phyloP scores from a whole-genome alignment of 2,888 invertebrate genomes.

The Monochamus alternatus region DNA sequence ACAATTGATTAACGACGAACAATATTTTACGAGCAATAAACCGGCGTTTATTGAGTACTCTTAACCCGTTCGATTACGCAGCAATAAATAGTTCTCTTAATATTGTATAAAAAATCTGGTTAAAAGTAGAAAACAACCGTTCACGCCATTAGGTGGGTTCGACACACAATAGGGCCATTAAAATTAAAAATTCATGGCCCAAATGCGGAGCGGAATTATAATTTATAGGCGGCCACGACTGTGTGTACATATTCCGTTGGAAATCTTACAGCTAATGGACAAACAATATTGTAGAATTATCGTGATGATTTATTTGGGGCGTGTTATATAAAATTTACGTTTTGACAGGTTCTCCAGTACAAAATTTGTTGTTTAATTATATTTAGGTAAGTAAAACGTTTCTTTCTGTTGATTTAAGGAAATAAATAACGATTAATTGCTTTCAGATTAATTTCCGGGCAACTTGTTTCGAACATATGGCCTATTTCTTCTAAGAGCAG shows the following conservation, averaged over 20 bases:
- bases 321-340: too few relatives aligned
- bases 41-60: conserved; percentile 16
- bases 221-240: neutral
- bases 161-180: conserved; percentile 55
- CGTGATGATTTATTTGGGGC: too few relatives aligned
- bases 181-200: conserved; percentile 57
- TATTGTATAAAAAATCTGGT: conserved; percentile 45
- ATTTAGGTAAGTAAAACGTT: too few relatives aligned
- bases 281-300: neutral
- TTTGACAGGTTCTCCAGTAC: too few relatives aligned
- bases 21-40: conserved; percentile 27
- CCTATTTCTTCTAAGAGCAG: too few relatives aligned
- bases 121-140: conserved; percentile 33
- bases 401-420: too few relatives aligned
- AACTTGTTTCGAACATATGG: too few relatives aligned
- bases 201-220: conserved; percentile 26
- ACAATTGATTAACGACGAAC: conserved; percentile 22
- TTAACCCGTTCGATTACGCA: conserved; percentile 36
- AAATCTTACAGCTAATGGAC: neutral
- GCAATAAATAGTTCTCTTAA: conserved; percentile 39
- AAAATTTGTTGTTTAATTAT: too few relatives aligned
- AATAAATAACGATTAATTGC: too few relatives aligned
- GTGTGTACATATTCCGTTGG: neutral
- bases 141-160: conserved; percentile 29
- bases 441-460: too few relatives aligned